Percentiles rank a stretch among this genome's conserved stretches.
These are phyloP conservation scores for Tribolium madens DNA, from an alignment of 1,140 invertebrate species.

Conservation along the genomic window DNA sequence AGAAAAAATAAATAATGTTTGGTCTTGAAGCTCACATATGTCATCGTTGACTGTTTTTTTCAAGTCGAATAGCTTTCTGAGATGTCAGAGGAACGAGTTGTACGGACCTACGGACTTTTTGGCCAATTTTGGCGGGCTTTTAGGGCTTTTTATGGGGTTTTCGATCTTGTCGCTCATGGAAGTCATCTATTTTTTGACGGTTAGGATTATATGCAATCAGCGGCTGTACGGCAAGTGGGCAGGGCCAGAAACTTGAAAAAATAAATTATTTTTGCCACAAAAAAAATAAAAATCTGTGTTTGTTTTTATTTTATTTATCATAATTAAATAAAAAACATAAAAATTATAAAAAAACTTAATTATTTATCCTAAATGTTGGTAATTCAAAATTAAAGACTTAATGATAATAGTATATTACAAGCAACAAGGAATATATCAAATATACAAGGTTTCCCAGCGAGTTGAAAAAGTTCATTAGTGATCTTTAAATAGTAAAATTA, in stretches of 20 bases:
- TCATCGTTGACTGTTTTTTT: slow-evolving; percentile 70
- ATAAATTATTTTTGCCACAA: background rate
- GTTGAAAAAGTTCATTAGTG: no score
- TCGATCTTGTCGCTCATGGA: slow-evolving; percentile 71
- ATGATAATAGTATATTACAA: no score
- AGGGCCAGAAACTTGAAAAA: slow-evolving; percentile 27
- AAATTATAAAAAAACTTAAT: no score
- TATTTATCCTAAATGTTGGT: no score
- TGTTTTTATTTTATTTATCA: no score
- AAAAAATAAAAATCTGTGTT: no score
- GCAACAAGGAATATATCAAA: no score
- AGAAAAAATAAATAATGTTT: background rate
- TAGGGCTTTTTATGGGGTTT: slow-evolving; percentile 76
- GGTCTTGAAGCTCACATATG: slow-evolving; percentile 61
- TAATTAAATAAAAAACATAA: no score
- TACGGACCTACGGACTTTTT: slow-evolving; percentile 75
- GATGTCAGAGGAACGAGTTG: slow-evolving; percentile 72
- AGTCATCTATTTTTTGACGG: slow-evolving; percentile 70
- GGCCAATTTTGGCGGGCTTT: slow-evolving; percentile 75
- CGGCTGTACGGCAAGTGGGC: slow-evolving; percentile 59
- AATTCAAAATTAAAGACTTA: no score
- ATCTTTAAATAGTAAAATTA: no score
- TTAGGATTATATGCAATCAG: slow-evolving; percentile 66
- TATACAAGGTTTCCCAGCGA: no score
- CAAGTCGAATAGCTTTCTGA: slow-evolving; percentile 74